These are phyloP conservation scores for Pangasius sanitwongsei DNA, from an alignment of 2,797 vertebrate genomes.

Conservation along the genomic window DNA sequence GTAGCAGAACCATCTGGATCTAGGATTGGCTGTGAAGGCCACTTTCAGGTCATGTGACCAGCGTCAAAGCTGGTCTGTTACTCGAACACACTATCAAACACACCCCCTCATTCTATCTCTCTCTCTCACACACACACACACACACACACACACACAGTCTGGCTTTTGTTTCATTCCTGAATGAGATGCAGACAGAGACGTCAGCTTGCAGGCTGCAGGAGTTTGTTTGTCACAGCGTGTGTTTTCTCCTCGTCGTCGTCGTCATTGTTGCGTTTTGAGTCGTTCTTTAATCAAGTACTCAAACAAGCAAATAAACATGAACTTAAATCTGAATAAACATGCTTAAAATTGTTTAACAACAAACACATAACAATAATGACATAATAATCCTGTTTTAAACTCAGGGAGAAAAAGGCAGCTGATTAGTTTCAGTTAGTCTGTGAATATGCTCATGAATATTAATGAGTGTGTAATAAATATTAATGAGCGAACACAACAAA, in stretches of 20 bases:
- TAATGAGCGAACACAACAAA: neutral
- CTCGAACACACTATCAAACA: neutral
- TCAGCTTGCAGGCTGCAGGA: neutral
- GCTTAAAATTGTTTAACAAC: too few species aligned
- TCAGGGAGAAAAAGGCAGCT: neutral
- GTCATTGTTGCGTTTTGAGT: neutral
- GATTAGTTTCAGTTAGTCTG: neutral
- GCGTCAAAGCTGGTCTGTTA: conserved; percentile 21
- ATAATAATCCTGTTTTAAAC: neutral
- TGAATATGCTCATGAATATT: neutral
- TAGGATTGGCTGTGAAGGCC: conserved; percentile 18
- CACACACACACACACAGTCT: conserved; percentile 15
- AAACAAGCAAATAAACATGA: neutral
- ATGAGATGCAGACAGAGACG: conserved; percentile 27
- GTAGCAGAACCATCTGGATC: conserved; percentile 23
- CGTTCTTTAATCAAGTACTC: neutral
- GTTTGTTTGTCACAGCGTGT: neutral
- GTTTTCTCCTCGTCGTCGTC: neutral
- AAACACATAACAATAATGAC: too few species aligned
- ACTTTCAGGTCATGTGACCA: conserved; percentile 32
- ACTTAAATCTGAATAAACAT: neutral
- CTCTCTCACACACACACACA: neutral
- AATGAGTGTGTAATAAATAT: neutral
- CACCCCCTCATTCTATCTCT: neutral
- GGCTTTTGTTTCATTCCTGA: conserved; percentile 34